Evolutionary conservation across 2,888 invertebrate species (phyloP), one percentile per base, ranked within the genome.

Genomic region (Erannis defoliaria): DNA sequence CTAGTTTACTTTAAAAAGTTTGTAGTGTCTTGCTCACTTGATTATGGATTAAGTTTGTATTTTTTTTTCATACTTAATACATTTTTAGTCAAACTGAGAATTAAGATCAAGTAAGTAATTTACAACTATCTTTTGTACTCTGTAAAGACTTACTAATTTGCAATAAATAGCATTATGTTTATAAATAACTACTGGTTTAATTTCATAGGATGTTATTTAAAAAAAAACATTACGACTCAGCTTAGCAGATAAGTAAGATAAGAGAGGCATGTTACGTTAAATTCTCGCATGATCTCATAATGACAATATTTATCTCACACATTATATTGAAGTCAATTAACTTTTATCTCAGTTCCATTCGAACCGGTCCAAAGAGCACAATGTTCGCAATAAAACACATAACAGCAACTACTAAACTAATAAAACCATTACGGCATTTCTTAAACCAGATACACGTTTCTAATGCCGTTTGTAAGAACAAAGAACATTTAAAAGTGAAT

Each of bases 361-460:
- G 4, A 16, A 14, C 56, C 66, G 54, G 70, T 70, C 64, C 68
- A 62, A 59, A 70, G 57, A 62, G 43, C 69, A 66, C 70, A 66
- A 88, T 88, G 88, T 77, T 81, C 61, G 71, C 79, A 63, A 68
- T 84, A 53, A 80, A 70, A 63, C 71, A 72, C 55, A 63, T 82
- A 21, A 70, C 67, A 65, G 68, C 59, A 40, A 63, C 70, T 40
- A 74, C 48, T 65, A 74, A 69, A 51, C 49, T 71, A 12, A 56
- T 71, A 40, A 72, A 73, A 66, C 55, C 62, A 6, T 38, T 77
- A 37, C 61, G 70, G 9, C 72, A 62, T 46, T 55, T 68, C 43
- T 26, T 67, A 55, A 72, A 66, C 64, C 67, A 76, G 62, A 66
- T 80, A 45, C 78, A 82, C 51, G 73, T 51, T 16, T 66, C 62